Evolutionary conservation across 2,113 vertebrate species (phyloP).

Genomic region (Gadus macrocephalus): DNA sequence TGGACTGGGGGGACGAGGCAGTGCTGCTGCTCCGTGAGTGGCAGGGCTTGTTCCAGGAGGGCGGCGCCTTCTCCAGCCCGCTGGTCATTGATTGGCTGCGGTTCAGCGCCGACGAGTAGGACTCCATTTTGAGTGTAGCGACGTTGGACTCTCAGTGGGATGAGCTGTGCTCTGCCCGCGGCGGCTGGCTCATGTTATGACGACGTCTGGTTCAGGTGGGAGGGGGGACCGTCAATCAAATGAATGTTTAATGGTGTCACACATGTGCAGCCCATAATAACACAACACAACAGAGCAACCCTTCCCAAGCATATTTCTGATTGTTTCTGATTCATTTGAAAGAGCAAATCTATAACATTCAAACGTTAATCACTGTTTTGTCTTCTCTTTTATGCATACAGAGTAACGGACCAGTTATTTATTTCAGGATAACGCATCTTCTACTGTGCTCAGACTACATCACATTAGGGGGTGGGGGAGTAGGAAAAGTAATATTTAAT

Average conservation of each 20-base stretch:
- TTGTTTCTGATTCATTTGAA: no score
- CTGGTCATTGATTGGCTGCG: constrained; percentile 71
- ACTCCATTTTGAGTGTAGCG: constrained; percentile 43
- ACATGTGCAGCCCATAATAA: no score
- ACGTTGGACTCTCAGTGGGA: constrained; percentile 17
- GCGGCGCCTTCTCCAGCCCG: constrained; percentile 73
- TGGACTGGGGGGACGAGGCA: constrained; percentile 72
- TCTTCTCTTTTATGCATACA: no score
- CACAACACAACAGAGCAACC: no score
- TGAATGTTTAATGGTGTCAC: not conserved
- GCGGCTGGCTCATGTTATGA: not conserved
- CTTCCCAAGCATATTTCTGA: no score
- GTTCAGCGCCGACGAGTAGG: constrained; percentile 42
- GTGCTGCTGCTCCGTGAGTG: constrained; percentile 79
- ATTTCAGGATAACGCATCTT: no score
- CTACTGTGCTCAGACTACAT: no score
- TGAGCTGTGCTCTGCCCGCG: constrained; percentile 3
- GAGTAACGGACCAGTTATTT: no score
- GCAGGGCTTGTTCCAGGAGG: constrained; percentile 53
- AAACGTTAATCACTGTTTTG: no score
- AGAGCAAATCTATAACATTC: no score
- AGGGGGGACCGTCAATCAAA: not conserved
- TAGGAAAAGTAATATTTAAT: no score
- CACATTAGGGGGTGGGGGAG: no score
- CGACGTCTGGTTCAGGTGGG: not conserved